Percentiles rank a stretch among this genome's conserved stretches.
phyloP scores from a whole-genome alignment of 2,888 invertebrate species.

The Polymixis lichenea region DNA sequence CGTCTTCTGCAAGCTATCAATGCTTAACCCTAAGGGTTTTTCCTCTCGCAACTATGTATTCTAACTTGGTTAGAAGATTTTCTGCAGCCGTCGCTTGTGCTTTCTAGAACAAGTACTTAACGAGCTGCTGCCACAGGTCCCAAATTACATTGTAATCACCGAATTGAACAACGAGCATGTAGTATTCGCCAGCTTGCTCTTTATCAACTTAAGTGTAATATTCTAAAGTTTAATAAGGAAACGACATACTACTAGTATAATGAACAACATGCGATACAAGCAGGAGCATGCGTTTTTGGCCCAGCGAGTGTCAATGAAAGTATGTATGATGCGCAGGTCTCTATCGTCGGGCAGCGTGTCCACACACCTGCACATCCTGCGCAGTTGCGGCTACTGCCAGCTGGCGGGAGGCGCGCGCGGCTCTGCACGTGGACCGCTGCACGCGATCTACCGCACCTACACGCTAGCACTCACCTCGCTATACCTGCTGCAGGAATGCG shows the following conservation, averaged over 20 bases:
- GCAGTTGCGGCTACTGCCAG: conserved; percentile 69
- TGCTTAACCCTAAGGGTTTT: background rate
- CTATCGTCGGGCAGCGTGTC: conserved; percentile 65
- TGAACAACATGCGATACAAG: background rate
- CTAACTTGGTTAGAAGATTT: background rate
- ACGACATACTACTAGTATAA: background rate
- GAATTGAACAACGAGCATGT: background rate
- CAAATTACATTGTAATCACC: background rate
- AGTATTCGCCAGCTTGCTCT: background rate
- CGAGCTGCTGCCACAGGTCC: background rate
- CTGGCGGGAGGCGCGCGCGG: conserved; percentile 25
- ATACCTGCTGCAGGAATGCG: conserved; percentile 73
- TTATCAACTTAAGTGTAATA: background rate
- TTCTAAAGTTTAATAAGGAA: background rate
- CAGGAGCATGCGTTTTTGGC: background rate
- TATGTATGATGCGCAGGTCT: conserved; percentile 40
- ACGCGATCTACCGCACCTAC: conserved; percentile 65
- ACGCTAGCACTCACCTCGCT: conserved; percentile 66
- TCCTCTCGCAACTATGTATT: background rate
- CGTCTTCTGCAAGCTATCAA: background rate
- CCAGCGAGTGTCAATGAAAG: background rate
- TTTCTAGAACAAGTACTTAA: background rate
- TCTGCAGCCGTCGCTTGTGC: background rate
- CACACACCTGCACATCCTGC: conserved; percentile 68
- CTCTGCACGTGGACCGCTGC: conserved; percentile 22